Conservation (phyloP, 1,140 invertebrate species). For the Drosophila aff. region DNA sequence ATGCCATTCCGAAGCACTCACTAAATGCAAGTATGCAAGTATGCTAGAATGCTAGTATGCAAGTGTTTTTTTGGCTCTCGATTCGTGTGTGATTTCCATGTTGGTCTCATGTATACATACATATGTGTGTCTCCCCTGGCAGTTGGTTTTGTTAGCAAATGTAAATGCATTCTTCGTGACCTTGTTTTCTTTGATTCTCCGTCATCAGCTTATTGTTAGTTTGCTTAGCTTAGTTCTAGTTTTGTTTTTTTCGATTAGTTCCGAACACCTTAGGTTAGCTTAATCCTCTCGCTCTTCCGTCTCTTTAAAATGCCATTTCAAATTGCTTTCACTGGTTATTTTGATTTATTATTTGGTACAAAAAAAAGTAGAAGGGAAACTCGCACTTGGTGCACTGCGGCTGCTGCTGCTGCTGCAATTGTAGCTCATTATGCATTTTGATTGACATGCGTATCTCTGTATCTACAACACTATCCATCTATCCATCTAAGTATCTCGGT, state of each 20-base stretch:
- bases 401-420: slow-evolving; percentile 13
- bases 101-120: background rate
- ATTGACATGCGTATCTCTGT: slow-evolving; percentile 69
- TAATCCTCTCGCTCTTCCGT: slow-evolving; percentile 18
- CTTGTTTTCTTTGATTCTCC: slow-evolving; percentile 11
- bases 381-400: slow-evolving; percentile 38
- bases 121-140: slow-evolving; percentile 8
- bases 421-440: slow-evolving; percentile 73
- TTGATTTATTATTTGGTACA: slow-evolving; percentile 8
- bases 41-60: background rate
- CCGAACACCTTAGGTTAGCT: slow-evolving; percentile 46
- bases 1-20: background rate
- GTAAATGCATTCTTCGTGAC: slow-evolving; percentile 33
- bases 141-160: slow-evolving; percentile 41
- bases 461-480: slow-evolving; percentile 53
- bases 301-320: slow-evolving; percentile 39
- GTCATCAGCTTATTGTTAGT: background rate
- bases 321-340: slow-evolving; percentile 31
- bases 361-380: slow-evolving; percentile 5
- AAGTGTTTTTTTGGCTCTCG: slow-evolving; percentile 22
- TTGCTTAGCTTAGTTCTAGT: slow-evolving; percentile 16
- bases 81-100: slow-evolving; percentile 1
- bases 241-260: slow-evolving; percentile 18
- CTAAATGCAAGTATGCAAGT: background rate
- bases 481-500: slow-evolving; percentile 21